Evolutionary conservation across 2,888 invertebrate genomes (phyloP).

Genomic region (Synanthedon tipuliformis): DNA sequence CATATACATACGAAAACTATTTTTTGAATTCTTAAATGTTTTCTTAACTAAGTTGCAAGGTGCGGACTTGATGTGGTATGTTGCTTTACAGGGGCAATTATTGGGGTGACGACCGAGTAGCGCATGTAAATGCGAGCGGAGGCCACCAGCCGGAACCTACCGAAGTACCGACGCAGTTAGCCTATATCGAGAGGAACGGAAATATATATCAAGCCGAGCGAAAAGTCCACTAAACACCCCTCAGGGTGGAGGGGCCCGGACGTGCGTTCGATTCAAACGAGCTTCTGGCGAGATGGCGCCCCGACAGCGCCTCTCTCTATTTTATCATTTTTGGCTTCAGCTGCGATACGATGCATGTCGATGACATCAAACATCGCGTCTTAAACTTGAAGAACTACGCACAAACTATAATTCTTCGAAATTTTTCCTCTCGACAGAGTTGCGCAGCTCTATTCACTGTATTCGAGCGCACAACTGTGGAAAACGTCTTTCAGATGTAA

Average conservation of each 20-base stretch:
- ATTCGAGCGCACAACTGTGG: constrained; percentile 6
- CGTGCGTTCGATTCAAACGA: constrained; percentile 69
- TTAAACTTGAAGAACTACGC: not conserved
- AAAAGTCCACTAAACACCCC: constrained; percentile 67
- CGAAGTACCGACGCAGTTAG: constrained; percentile 49
- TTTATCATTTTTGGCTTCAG: constrained; percentile 23
- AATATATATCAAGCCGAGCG: constrained; percentile 67
- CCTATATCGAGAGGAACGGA: constrained; percentile 63
- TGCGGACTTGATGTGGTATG: constrained; percentile 3
- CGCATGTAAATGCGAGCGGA: constrained; percentile 53
- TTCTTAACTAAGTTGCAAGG: too few relatives aligned
- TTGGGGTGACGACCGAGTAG: constrained; percentile 29
- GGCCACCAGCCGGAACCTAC: constrained; percentile 41
- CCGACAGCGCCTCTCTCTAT: constrained; percentile 19
- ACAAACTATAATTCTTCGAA: too few relatives aligned
- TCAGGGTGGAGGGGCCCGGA: constrained; percentile 48
- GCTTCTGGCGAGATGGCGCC: constrained; percentile 42
- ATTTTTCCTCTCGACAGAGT: too few relatives aligned
- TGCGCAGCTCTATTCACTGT: not conserved
- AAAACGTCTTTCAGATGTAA: constrained; percentile 46
- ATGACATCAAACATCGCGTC: constrained; percentile 9
- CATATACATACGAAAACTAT: too few relatives aligned
- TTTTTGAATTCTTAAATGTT: too few relatives aligned
- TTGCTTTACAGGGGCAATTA: constrained; percentile 10
- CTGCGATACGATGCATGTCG: constrained; percentile 16